These are phyloP conservation scores for Acrossocheilus fasciatus DNA, from an alignment of 2,797 vertebrate species.

Conservation along the genomic window DNA sequence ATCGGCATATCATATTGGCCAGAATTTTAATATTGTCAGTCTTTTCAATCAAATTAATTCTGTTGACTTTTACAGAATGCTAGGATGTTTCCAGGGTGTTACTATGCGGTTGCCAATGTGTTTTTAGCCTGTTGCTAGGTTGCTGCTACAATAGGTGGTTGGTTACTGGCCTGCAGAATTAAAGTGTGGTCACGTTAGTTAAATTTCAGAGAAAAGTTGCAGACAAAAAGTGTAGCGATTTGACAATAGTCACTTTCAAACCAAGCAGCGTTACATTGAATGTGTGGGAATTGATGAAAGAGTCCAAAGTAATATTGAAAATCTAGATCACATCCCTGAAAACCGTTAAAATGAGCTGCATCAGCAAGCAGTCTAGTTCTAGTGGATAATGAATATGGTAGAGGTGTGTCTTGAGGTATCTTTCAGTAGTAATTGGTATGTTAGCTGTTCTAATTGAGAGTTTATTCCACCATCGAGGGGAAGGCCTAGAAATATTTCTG, in stretches of 20 bases:
- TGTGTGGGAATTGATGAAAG: background rate
- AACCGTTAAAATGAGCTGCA: background rate
- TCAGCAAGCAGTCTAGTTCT: background rate
- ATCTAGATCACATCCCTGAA: background rate
- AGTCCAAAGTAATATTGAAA: background rate
- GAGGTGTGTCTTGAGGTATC: background rate
- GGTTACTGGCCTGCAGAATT: background rate
- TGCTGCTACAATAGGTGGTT: background rate
- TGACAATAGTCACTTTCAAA: background rate
- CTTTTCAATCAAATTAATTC: too few relatives aligned
- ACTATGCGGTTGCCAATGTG: too few relatives aligned
- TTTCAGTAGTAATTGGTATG: background rate
- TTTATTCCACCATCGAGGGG: conserved; percentile 6
- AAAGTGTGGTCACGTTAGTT: background rate
- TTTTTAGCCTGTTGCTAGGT: background rate
- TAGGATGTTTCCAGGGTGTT: too few relatives aligned
- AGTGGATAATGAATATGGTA: background rate
- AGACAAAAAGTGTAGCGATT: background rate
- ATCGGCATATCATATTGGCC: too few relatives aligned
- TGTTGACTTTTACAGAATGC: too few relatives aligned
- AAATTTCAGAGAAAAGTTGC: background rate
- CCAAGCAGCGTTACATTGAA: background rate
- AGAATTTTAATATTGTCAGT: too few relatives aligned
- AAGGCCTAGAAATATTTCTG: conserved; percentile 1
- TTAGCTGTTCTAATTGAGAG: conserved; percentile 27